A percentile compares a stretch with the other conserved stretches of the same genome.
These are phyloP conservation scores for Diabrotica undecimpunctata DNA, from an alignment of 1,140 invertebrate genomes.

Conservation along the genomic window DNA sequence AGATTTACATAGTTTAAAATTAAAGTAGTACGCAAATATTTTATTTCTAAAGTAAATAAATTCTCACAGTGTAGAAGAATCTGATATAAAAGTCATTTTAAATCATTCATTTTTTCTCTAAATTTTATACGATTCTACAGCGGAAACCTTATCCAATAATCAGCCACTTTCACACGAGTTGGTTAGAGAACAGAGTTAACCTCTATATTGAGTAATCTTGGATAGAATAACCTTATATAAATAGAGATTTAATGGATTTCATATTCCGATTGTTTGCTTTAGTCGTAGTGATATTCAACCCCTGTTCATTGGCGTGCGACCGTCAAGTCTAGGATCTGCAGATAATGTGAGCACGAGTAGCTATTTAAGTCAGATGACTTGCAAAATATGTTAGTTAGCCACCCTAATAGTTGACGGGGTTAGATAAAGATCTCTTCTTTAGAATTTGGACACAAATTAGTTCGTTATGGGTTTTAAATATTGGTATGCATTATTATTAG, in stretches of 20 bases:
- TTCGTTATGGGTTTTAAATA: neutral
- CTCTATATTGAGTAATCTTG: constrained; percentile 14
- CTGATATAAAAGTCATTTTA: too few species aligned
- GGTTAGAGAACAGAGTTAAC: constrained; percentile 5
- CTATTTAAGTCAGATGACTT: neutral
- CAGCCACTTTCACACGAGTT: neutral
- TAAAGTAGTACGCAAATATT: too few species aligned
- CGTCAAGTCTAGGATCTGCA: too few species aligned
- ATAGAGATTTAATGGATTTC: constrained; percentile 16
- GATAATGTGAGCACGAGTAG: neutral
- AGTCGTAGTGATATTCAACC: constrained; percentile 11
- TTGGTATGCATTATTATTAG: too few species aligned
- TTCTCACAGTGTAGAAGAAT: too few species aligned
- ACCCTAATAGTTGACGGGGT: neutral
- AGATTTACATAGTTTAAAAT: too few species aligned
- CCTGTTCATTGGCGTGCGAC: constrained; percentile 8
- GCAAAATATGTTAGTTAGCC: neutral
- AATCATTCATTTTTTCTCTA: neutral
- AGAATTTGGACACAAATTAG: neutral
- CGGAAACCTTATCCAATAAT: neutral
- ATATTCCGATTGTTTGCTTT: constrained; percentile 9
- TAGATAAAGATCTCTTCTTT: neutral
- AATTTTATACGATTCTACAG: neutral
- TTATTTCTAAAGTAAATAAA: too few species aligned
- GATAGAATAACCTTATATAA: constrained; percentile 16